A percentile compares a stretch with the other conserved stretches of the same genome.
phyloP scores from a whole-genome alignment of 2,888 invertebrate genomes.

The Orthosia cruda region DNA sequence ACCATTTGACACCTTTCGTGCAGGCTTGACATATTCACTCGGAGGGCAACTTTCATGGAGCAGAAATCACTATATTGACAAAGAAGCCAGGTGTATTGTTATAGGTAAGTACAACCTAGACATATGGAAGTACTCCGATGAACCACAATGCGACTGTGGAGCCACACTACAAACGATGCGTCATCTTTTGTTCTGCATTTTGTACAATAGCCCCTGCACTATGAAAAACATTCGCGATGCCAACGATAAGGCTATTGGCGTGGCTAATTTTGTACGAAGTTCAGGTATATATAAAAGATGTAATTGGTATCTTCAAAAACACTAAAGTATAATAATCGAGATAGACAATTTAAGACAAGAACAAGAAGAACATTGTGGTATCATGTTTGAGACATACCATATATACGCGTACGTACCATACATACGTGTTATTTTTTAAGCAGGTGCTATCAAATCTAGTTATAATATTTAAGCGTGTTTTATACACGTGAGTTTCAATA shows the following conservation, averaged over 20 bases:
- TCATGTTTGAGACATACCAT: too few species aligned
- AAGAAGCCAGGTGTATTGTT: background rate
- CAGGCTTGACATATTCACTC: background rate
- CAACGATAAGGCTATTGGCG: background rate
- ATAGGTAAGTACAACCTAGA: background rate
- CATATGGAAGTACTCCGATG: background rate
- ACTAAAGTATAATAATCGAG: too few species aligned
- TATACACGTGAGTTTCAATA: conserved; percentile 16
- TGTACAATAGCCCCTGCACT: background rate
- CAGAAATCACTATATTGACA: background rate
- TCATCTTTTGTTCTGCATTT: background rate
- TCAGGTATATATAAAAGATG: background rate
- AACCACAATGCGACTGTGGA: background rate
- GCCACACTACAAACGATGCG: background rate
- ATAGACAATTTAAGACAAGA: background rate
- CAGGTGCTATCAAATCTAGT: conserved; percentile 1
- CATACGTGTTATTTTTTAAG: background rate
- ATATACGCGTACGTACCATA: too few species aligned
- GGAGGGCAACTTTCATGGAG: background rate
- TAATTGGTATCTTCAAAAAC: background rate
- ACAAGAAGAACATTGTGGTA: too few species aligned
- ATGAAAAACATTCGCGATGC: background rate
- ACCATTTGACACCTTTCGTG: background rate
- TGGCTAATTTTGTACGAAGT: background rate
- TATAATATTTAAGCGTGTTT: conserved; percentile 15